Conservation (phyloP, 2,888 invertebrate species). For the Tupiocoris notatus region DNA sequence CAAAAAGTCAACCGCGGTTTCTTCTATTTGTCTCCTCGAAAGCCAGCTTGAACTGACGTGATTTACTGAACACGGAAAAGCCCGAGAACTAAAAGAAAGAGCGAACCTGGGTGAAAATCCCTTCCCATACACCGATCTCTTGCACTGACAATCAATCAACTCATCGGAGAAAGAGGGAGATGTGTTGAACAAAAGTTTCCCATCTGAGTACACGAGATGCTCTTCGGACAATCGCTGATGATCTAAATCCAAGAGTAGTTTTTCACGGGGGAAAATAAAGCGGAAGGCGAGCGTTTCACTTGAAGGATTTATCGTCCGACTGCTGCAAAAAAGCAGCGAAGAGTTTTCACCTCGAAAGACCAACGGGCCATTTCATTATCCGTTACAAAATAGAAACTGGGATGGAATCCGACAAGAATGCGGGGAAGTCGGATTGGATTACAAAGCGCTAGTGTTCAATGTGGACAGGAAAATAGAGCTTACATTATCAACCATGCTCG, state of each 20-base stretch:
- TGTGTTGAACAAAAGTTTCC: slow-evolving; percentile 13
- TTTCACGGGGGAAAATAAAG: slow-evolving; percentile 1
- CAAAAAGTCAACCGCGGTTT: no score
- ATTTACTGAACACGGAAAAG: no score
- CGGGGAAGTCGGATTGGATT: no score
- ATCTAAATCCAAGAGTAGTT: not conserved
- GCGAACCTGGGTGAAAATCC: not conserved
- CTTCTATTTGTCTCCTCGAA: no score
- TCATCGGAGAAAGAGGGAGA: not conserved
- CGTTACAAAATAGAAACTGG: no score
- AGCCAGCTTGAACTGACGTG: no score
- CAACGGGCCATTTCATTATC: slow-evolving; percentile 19
- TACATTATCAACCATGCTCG: no score
- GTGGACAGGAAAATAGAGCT: no score
- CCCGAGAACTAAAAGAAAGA: slow-evolving; percentile 8
- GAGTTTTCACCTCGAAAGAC: no score
- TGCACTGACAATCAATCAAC: slow-evolving; percentile 14
- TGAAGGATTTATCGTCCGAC: slow-evolving; percentile 2
- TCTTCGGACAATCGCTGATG: not conserved
- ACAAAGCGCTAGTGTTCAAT: no score
- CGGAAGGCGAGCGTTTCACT: not conserved
- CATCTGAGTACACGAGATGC: not conserved
- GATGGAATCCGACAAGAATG: no score
- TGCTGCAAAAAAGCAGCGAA: no score
- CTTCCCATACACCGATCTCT: not conserved